phyloP scores from a whole-genome alignment of 2,797 vertebrate genomes.

The Lepus oiostolus region DNA sequence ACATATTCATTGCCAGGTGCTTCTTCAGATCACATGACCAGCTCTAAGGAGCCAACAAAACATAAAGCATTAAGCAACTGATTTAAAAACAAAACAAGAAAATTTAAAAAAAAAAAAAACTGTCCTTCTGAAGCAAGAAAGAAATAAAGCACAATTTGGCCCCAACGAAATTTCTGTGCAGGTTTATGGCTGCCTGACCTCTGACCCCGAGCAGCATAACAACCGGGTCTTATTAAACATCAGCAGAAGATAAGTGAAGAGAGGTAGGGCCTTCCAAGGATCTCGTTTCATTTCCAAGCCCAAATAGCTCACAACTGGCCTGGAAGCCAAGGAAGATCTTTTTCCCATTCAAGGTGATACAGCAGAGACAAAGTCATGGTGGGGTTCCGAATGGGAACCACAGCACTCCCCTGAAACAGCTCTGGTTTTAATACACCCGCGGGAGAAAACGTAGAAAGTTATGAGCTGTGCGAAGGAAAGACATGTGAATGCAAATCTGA shows the following conservation, averaged over 20 bases:
- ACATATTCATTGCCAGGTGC: not conserved
- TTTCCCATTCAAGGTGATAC: conserved; percentile 57
- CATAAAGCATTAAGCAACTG: not conserved
- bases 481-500: conserved; percentile 20
- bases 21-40: not conserved
- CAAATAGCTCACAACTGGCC: conserved; percentile 41
- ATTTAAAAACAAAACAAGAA: not conserved
- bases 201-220: conserved; percentile 15
- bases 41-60: conserved; percentile 9
- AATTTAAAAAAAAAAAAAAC: not conserved
- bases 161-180: not conserved
- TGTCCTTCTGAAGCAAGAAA: not conserved
- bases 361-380: conserved; percentile 36
- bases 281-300: conserved; percentile 61
- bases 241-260: not conserved
- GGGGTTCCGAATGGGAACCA: conserved; percentile 56
- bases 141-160: not conserved
- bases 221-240: conserved; percentile 39
- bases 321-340: conserved; percentile 58
- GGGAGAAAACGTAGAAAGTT: conserved; percentile 58
- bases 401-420: not conserved
- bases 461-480: conserved; percentile 38
- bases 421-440: conserved; percentile 56
- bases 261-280: not conserved
- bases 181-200: conserved; percentile 37